A percentile compares a stretch with the other conserved stretches of the same genome.
These are phyloP conservation scores for Glaucidium brasilianum DNA, from an alignment of 2,113 vertebrate genomes.

Conservation along the genomic window DNA sequence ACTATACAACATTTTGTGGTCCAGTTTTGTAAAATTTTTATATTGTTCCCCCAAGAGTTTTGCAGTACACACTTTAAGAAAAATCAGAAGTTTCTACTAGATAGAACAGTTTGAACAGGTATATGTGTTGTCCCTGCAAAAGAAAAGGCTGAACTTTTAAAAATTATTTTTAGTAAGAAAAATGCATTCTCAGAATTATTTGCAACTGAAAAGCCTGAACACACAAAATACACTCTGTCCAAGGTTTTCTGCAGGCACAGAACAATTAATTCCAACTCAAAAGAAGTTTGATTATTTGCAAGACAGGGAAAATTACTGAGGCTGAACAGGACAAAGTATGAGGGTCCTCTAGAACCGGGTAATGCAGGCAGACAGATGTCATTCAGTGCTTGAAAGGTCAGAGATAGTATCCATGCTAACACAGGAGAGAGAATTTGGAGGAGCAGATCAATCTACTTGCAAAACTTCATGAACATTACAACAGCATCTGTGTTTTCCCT, in stretches of 20 bases:
- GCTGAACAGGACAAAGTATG: not conserved
- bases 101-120: not conserved
- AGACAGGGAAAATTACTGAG: not conserved
- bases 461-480: not conserved
- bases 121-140: not conserved
- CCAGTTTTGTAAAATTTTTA: not conserved
- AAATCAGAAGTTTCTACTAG: not conserved
- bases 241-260: not conserved
- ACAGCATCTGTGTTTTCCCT: not conserved
- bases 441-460: not conserved
- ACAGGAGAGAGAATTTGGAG: not conserved
- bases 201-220: not conserved
- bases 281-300: not conserved
- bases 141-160: not conserved
- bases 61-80: not conserved
- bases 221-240: not conserved
- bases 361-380: not conserved
- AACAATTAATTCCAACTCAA: not conserved
- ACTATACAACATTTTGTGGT: not conserved
- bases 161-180: slow-evolving; percentile 9
- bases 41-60: not conserved
- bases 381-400: not conserved
- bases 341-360: not conserved
- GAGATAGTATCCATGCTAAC: not conserved
- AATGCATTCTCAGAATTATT: not conserved